phyloP scores from a whole-genome alignment of 2,888 invertebrate species.

The Agyllia agylla region DNA sequence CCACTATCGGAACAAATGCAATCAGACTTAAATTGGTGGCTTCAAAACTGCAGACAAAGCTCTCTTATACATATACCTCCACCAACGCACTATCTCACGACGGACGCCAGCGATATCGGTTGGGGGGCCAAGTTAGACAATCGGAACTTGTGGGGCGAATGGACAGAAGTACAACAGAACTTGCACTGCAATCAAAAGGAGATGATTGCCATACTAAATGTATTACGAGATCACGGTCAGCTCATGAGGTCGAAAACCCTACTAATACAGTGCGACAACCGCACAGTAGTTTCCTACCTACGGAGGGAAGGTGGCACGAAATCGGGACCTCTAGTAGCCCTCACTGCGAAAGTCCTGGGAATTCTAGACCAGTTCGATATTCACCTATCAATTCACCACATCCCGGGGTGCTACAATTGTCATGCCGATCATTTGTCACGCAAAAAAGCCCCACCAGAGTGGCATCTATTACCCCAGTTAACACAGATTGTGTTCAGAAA shows the following conservation, averaged over 20 bases:
- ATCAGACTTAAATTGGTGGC: neutral
- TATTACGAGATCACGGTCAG: constrained; percentile 4
- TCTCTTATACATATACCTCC: neutral
- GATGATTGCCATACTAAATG: neutral
- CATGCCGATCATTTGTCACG: neutral
- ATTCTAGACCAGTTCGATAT: neutral
- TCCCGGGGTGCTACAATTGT: neutral
- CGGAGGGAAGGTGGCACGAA: constrained; percentile 47
- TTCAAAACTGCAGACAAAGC: neutral
- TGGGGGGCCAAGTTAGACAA: neutral
- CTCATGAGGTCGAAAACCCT: neutral
- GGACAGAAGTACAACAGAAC: neutral
- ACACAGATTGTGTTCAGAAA: neutral
- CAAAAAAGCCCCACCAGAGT: constrained; percentile 34
- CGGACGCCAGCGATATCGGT: neutral
- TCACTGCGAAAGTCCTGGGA: constrained; percentile 59
- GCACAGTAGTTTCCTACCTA: constrained; percentile 43
- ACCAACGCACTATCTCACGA: neutral
- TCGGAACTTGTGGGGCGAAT: neutral
- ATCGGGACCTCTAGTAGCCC: neutral
- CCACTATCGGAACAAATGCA: neutral
- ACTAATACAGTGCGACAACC: constrained; percentile 59
- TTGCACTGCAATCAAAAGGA: neutral
- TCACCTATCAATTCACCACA: neutral
- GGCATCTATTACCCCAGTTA: constrained; percentile 26